Conservation (phyloP, 2,797 vertebrate genomes). For the Rousettus madagascariensis region DNA sequence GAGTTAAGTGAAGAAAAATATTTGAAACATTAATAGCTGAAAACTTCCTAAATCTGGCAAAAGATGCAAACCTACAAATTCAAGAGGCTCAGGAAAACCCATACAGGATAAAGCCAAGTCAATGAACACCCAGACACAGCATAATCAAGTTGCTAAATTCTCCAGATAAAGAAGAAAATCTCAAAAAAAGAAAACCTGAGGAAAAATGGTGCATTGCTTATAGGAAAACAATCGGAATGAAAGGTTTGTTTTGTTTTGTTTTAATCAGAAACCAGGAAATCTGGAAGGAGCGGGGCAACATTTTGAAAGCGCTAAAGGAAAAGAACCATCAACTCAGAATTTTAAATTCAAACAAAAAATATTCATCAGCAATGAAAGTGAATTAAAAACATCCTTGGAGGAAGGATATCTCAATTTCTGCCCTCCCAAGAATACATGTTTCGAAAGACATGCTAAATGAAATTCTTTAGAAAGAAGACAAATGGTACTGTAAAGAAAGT, state of each 20-base stretch:
- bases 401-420: neutral
- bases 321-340: neutral
- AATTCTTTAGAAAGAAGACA: neutral
- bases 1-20: neutral
- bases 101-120: neutral
- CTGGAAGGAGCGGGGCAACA: neutral
- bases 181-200: neutral
- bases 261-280: slow-evolving; percentile 5
- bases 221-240: neutral
- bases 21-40: neutral
- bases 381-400: slow-evolving; percentile 19
- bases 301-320: neutral
- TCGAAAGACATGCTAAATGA: neutral
- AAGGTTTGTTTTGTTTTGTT: neutral
- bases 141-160: neutral
- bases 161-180: neutral
- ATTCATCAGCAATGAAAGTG: neutral
- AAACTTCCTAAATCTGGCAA: neutral
- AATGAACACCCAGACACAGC: neutral
- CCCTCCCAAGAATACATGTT: neutral
- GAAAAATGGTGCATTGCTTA: neutral
- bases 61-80: slow-evolving; percentile 9
- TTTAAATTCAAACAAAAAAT: slow-evolving; percentile 38
- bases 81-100: neutral
- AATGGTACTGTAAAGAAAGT: neutral